Evolutionary conservation across 2,113 vertebrate species (phyloP), one percentile per base, ranked within the genome.

Genomic region (Erythrolamprus reginae): DNA sequence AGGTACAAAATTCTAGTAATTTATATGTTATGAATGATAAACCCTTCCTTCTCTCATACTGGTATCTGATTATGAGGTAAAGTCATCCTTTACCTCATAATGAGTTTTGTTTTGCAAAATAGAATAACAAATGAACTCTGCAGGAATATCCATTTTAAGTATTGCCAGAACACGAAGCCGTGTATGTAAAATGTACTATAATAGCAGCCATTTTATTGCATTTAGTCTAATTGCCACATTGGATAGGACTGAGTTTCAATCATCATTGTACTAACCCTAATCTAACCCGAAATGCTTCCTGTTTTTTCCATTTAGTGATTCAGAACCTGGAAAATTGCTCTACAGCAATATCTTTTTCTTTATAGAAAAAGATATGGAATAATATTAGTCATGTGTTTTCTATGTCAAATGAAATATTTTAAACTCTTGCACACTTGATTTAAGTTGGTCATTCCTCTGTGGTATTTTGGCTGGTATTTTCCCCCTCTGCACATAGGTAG

Each of bases 71-170:
- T 17, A 1, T 24, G 15, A 4, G 65, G 17, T 33, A 94, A 83
- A 88, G 85, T 6, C 84, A 85, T 26, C 91, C 58, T 52, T 52
- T 88, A 0, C 7, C 0, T 93, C 48, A 53, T 89, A 92, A 92
- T 92, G 84, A 9, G 2, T 89, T 84, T 92, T 93, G 28, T 88
- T 88, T 51, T 56, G 21, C 38, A 53, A 87, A 90, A 82, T n/a
- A 10, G 50, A 33, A 55, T 21, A 55, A 53, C 1, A 56, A 42
- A 55, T 7, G 92, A 89, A 0, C 21, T 92, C 28, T 90, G 42
- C 56, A 93, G 61, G 83, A 95, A 94, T 91, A 23, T 17, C 82
- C 58, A 13, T 55, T 82, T 4, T 92, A 94, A 92, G 92, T 85
- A 90, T 91, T 82, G 1, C 17, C 86, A 93, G 87, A 91, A 10